Base-by-base conservation (phyloP, 2,888 invertebrate genomes). In the Lacanobia oleracea region DNA sequence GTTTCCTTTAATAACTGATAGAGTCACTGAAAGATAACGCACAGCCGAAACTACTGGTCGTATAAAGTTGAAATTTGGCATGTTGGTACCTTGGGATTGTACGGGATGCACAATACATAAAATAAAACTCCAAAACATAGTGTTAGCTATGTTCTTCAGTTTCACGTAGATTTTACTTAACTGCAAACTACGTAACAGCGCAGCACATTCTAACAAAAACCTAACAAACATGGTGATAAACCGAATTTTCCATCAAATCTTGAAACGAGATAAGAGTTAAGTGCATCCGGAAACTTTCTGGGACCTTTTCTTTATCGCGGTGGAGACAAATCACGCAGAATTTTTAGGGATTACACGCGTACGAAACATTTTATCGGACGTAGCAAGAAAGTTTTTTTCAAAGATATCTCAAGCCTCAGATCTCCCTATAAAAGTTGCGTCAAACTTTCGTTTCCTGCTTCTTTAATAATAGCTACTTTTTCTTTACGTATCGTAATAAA, bases 351-450 rank as follows among this genome's bases (percentile, higher is more conserved):
- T 94, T 94, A 94, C 93, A 92, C 87, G 90, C 90, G 91, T 89
- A 91, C 91, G 88, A 92, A 94, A 93, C 93, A 93, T 93, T 93
- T 94, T 94, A 94, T 94, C 94, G 90, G 90, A 88, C 83, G 82
- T 86, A 79, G 85, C 86, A 87, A 86, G 77, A 89, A 94, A 94
- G 87, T 93, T 94, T 91, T 77, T 91, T 90, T 89, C 88, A 87
- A 87, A 88, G 90, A 92, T 92, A 94, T 92, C 93, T 91, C 88
- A 93, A 93, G 89, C 93, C 87, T 85, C 85, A 88, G 91, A 93
- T 93, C 93, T 92, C 89, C 88, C 89, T 89, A 90, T 88, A 91
- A 92, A 92, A 91, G 88, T 91, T 88, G 83, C 86, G 90, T 90
- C 88, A 89, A 92, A 93, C 89, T 93, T 94, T 91, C 86, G 86